A percentile compares a stretch with the other conserved stretches of the same genome.
These are phyloP conservation scores for Chelon auratus DNA, from an alignment of 2,797 vertebrate species.

Conservation along the genomic window DNA sequence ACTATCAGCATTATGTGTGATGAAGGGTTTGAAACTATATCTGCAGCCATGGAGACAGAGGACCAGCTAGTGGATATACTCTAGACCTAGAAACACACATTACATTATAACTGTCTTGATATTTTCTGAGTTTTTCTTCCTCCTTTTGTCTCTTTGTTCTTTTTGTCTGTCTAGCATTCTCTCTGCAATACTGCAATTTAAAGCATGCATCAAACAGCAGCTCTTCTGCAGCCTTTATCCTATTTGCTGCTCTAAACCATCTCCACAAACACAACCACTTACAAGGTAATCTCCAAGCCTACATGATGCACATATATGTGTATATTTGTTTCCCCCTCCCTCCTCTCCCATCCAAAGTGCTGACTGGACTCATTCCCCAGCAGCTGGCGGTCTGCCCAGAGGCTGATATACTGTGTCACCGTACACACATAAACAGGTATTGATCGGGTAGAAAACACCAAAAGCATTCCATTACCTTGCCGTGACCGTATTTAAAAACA, in stretches of 20 bases:
- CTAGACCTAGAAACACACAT: background rate
- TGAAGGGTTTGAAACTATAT: conserved; percentile 17
- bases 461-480: conserved; percentile 74
- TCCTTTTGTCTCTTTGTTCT: background rate
- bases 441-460: conserved; percentile 68
- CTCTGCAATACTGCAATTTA: conserved; percentile 29
- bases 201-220: conserved; percentile 6
- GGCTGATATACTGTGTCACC: conserved; percentile 74
- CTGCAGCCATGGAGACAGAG: background rate
- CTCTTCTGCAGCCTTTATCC: conserved; percentile 21
- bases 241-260: conserved; percentile 51
- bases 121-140: background rate
- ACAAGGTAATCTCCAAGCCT: conserved; percentile 22
- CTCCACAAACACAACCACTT: conserved; percentile 14
- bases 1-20: background rate
- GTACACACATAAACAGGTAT: conserved; percentile 78
- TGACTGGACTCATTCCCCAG: conserved; percentile 68
- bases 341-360: conserved; percentile 63
- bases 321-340: background rate
- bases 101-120: too few relatives aligned
- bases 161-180: background rate
- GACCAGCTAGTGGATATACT: background rate
- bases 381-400: conserved; percentile 65
- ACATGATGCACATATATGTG: conserved; percentile 1
- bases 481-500: conserved; percentile 61